These are phyloP conservation scores for Malurus leucopterus DNA, from an alignment of 2,797 vertebrate species.

Conservation along the genomic window DNA sequence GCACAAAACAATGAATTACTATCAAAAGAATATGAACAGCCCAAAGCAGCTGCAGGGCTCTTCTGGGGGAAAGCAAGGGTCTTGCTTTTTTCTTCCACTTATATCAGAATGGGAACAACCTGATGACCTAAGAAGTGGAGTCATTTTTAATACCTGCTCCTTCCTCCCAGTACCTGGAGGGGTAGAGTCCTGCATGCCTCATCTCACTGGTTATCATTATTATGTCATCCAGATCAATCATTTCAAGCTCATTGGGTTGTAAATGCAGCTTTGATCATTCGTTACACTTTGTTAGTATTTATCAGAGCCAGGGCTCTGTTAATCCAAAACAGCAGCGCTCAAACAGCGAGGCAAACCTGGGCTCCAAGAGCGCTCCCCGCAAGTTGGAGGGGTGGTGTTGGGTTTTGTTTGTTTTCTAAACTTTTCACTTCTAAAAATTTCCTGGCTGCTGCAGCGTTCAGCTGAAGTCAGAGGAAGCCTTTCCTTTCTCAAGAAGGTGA, in stretches of 20 bases:
- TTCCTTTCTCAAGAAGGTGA: not conserved
- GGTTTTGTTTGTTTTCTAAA: constrained; percentile 58
- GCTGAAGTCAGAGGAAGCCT: constrained; percentile 21
- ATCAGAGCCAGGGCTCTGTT: constrained; percentile 73
- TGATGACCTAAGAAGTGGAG: constrained; percentile 41
- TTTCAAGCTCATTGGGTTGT: constrained; percentile 63
- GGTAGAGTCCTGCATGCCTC: constrained; percentile 51
- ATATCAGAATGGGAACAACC: constrained; percentile 14
- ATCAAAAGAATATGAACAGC: constrained; percentile 4
- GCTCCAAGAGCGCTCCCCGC: constrained; percentile 50
- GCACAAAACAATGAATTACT: not conserved
- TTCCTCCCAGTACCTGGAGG: constrained; percentile 60
- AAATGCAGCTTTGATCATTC: constrained; percentile 79
- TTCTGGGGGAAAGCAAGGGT: not conserved
- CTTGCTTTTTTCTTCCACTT: not conserved
- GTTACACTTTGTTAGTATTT: constrained; percentile 80
- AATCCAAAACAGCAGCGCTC: constrained; percentile 74
- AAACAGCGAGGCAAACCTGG: constrained; percentile 54
- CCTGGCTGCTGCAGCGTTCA: constrained; percentile 21
- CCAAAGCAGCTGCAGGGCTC: constrained; percentile 32
- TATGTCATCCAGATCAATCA: constrained; percentile 78
- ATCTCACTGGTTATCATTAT: constrained; percentile 74
- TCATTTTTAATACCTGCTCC: constrained; percentile 41
- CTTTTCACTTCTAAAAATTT: constrained; percentile 46
- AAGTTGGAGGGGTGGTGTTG: not conserved